Percentiles rank a stretch among this genome's conserved stretches.
Evolutionary conservation across 2,113 vertebrate genomes (phyloP).

Genomic region (Eulacestoma nigropectus): DNA sequence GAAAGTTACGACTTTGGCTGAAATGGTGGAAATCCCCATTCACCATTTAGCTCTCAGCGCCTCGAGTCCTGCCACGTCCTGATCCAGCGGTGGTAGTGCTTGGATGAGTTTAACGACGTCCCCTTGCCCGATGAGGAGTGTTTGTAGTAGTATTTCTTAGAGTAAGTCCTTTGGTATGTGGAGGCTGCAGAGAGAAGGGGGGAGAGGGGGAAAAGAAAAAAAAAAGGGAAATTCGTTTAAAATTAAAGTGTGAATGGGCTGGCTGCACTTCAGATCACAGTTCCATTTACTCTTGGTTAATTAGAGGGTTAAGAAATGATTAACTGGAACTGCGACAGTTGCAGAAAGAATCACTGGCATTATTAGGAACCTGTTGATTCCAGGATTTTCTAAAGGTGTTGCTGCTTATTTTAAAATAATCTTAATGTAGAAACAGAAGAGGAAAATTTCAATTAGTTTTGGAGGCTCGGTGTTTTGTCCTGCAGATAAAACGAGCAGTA

Average conservation of each 20-base stretch:
- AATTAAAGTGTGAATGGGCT: neutral
- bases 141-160: constrained; percentile 83
- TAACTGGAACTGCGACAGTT: neutral
- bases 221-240: constrained; percentile 36
- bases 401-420: neutral
- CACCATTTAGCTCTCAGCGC: constrained; percentile 76
- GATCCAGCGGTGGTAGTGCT: constrained; percentile 80
- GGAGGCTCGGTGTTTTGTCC: neutral
- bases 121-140: constrained; percentile 80
- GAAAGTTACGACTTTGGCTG: constrained; percentile 81
- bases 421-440: neutral
- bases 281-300: neutral
- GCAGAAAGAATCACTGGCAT: neutral
- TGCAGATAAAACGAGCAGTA: neutral
- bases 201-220: neutral
- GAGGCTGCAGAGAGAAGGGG: constrained; percentile 80
- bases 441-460: neutral
- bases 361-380: neutral
- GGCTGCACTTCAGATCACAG: neutral
- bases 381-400: neutral
- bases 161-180: constrained; percentile 86
- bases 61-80: constrained; percentile 78
- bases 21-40: constrained; percentile 69
- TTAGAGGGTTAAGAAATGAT: neutral
- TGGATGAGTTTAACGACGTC: constrained; percentile 74